Evolutionary conservation across 2,797 vertebrate genomes (phyloP), one percentile per base, ranked within the genome.

Genomic region (Sebastes hubbsi): DNA sequence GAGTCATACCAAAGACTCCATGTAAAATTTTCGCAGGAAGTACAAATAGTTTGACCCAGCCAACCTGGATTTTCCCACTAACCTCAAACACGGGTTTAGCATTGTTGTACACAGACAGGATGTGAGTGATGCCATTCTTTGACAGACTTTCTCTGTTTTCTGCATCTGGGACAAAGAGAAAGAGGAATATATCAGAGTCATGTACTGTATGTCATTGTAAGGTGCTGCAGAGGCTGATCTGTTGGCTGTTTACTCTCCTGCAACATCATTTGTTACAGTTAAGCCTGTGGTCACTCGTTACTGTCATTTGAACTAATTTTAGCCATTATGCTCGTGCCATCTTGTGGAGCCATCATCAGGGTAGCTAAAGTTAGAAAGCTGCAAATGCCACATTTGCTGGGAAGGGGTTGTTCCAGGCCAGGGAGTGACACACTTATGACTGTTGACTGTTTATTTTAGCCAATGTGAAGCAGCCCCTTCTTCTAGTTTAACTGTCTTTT

Each of bases 41-140:
- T 36, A 42, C 16, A 66, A 10, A 59, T 8, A 34, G 11, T 49
- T 65, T 59, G 27, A 72, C 8, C 16, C 52, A 71, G 14, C 20
- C 49, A 54, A 69, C 9, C 27, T 71, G 65, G 55, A 77, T 64
- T 56, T 71, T 70, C 63, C 42, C 61, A 91, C 95, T 81, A 75
- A 97, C 97, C 95, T 96, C 93, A 85, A 97, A 92, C 66, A 97
- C 90, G 0, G 97, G 96, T 49, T 95, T 95, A 59, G 97, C 96
- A 2, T 95, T 93, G 92, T 95, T 96, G 91, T 97, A 97, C 61
- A 98, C 88, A 0, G 97, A 97, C 55, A 98, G 87, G 90, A 98
- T 97, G 91, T 97, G 97, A 1, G 97, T 97, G 90, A 98, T 95
- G 11, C 96, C 94, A 5, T 97, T 95, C 85, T 91, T 94, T 24